Percentiles rank a stretch among this genome's conserved stretches.
Conservation (phyloP, 64 coral and sea anemone genomes). For the Dendronephthya gigantea region DNA sequence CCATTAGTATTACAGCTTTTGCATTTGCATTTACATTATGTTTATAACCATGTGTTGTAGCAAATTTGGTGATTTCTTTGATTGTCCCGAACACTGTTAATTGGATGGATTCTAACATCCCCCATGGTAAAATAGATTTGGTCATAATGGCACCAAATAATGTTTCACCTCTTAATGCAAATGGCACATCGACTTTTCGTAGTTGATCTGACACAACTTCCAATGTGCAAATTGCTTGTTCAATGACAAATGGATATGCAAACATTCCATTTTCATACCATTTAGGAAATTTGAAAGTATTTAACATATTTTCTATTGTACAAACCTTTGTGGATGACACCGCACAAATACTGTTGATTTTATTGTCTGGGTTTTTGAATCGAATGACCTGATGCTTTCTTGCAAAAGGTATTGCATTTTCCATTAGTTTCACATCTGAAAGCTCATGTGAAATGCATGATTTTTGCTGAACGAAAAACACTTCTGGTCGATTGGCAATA, state of each 20-base stretch:
- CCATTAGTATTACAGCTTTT: not conserved
- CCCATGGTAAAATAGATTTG: conserved; percentile 4
- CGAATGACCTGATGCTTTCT: not conserved
- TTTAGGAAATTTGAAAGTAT: not conserved
- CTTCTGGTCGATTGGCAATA: not conserved
- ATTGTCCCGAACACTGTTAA: not conserved
- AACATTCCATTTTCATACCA: not conserved
- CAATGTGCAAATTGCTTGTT: not conserved
- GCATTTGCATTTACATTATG: not conserved
- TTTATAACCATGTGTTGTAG: not conserved
- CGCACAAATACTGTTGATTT: not conserved
- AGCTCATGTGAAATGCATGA: not conserved
- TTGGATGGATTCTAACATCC: not conserved
- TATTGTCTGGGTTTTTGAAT: not conserved
- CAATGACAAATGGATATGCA: not conserved
- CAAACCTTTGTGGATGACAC: not conserved
- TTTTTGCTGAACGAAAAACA: not conserved
- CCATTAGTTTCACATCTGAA: not conserved
- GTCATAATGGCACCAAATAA: conserved; percentile 3
- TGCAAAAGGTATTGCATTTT: not conserved
- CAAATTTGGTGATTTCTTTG: not conserved
- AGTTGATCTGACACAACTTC: not conserved
- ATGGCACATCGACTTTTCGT: not conserved
- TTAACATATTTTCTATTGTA: not conserved
- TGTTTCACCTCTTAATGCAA: not conserved